Evolutionary conservation across 2,113 vertebrate species (phyloP), one percentile per base, ranked within the genome.

Genomic region (Cynopterus brachyotis): DNA sequence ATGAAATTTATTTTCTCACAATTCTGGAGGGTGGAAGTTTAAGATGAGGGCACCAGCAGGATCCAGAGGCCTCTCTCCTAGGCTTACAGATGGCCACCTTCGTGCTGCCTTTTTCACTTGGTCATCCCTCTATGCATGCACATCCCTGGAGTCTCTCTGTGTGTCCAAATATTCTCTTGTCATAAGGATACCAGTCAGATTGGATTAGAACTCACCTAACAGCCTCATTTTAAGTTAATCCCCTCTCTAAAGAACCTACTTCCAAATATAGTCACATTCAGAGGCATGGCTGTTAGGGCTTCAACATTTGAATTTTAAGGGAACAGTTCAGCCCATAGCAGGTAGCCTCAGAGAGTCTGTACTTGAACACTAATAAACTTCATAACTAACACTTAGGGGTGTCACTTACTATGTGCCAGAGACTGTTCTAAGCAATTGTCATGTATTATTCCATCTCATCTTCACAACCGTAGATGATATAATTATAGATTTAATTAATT

Each of bases 81-180:
- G 84, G 15, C 16, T 59, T 88, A 17, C 35, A n/a, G 20, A n/a
- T 10, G 9, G 22, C 28, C 2, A 8, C 30, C 47, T 66, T 42
- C 67, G 53, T 24, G 13, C 45, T 12, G 12, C 10, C 9, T 80
- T 30, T 30, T 6, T 57, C 32, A 0, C 1, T 0, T 35, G 17
- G 22, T 9, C 7, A 26, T 11, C 37, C 7, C 22, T 82, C 47
- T 10, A 4, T 50, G 64, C 2, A n/a, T 11, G 8, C 15, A 19
- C 10, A 17, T 13, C 10, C 35, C 11, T 42, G 10, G 13, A 24
- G 13, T 37, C 37, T 40, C 32, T 42, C 6, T 50, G 9, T 5
- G 37, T 47, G 28, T 86, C 37, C 64, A 32, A 4, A 12, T 47
- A 59, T 9, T 47, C 19, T 85, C 5, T 35, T 64, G 12, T 1